phyloP scores from a whole-genome alignment of 2,888 invertebrate genomes.

The Hirtodrosophila duncani region DNA sequence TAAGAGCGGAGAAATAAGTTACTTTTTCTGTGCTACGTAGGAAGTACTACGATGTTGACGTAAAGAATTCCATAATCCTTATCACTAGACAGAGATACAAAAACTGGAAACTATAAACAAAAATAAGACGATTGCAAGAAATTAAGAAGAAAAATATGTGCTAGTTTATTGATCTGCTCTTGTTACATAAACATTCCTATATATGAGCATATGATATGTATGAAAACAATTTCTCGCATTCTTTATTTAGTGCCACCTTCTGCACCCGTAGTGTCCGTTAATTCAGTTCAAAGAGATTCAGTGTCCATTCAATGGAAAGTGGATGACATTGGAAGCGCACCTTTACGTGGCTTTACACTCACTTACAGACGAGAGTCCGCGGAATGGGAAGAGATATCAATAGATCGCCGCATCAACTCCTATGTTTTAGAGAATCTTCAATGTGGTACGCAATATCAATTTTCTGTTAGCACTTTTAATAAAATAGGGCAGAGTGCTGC shows the following conservation, averaged over 20 bases:
- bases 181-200: no score
- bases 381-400: constrained; percentile 80
- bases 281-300: constrained; percentile 79
- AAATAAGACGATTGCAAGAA: no score
- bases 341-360: constrained; percentile 80
- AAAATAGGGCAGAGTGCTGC: constrained; percentile 86
- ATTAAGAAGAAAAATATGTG: no score
- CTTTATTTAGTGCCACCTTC: constrained; percentile 80
- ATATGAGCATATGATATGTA: no score
- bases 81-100: no score
- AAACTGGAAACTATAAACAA: no score
- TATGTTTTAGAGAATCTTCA: constrained; percentile 85
- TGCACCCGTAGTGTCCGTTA: constrained; percentile 79
- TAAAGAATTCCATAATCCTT: no score
- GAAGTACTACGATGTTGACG: no score
- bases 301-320: constrained; percentile 80
- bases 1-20: no score
- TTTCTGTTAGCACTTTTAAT: constrained; percentile 87
- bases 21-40: no score
- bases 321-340: constrained; percentile 80
- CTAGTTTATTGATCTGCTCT: no score
- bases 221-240: no score
- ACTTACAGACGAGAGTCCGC: constrained; percentile 80
- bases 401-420: constrained; percentile 80
- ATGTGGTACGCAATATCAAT: constrained; percentile 88